Evolutionary conservation across 2,888 invertebrate species (phyloP), one percentile per base, ranked within the genome.

Genomic region (Serrognathus titanus): DNA sequence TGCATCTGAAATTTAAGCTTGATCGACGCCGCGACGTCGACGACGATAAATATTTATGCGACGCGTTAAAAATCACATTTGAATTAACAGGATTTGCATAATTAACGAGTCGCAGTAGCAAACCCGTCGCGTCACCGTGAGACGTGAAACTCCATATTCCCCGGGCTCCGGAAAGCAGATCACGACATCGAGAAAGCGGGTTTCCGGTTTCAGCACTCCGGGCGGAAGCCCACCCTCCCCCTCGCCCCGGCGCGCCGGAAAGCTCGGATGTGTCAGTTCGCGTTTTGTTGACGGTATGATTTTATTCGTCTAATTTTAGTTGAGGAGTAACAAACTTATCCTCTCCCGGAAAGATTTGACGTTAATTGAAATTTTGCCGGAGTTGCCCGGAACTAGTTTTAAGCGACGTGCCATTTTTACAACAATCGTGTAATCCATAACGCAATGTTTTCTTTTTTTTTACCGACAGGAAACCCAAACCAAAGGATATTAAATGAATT

Each of bases 141-240:
- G 67, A 69, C 66, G 59, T 64, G 74, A 73, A 75, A 75, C 68
- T 69, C 63, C 70, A 74, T 74, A 75, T 69, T 73, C 75, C 74
- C 75, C 55, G 58, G 60, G 72, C 70, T 64, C 45, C 63, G 63
- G 60, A 58, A 60, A 69, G 63, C 65, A 71, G 69, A 72, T 71
- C 71, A 69, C 71, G 71, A 72, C 72, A 66, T 59, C 63, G 50
- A 63, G 71, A 70, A 69, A 69, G 66, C 69, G 13, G 69, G 72
- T 73, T 73, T 74, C 72, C 64, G 67, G 70, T 73, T 74, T 70
- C 74, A 69, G 66, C 65, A 66, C 65, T 62, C 65, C 59, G 61
- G 62, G 65, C 67, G 24, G 24, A 31, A 31, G 66, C 65, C 63
- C 69, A 59, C 66, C 62, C 58, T 59, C 63, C 55, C 60, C 60